Percentiles rank a stretch among this genome's conserved stretches.
Evolutionary conservation across 2,797 vertebrate species (phyloP).

Genomic region (Rhynchotus rufescens): DNA sequence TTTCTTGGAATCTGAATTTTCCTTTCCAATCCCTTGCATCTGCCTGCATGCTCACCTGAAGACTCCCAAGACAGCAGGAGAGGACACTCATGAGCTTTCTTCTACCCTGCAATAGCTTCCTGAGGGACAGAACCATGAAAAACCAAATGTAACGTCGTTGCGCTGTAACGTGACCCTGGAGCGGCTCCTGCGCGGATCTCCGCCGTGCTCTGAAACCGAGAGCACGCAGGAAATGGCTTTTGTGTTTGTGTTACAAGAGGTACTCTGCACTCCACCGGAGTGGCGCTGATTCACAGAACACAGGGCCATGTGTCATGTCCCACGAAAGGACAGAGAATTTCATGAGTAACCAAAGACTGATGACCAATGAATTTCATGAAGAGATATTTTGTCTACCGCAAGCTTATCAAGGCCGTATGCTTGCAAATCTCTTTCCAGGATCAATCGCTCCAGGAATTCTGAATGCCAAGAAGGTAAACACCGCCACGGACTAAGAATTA

Average conservation of each 20-base stretch:
- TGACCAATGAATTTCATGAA: not conserved
- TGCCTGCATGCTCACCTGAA: not conserved
- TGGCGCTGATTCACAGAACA: not conserved
- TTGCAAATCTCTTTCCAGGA: not conserved
- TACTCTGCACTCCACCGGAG: not conserved
- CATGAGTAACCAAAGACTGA: rapidly evolving
- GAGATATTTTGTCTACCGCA: not conserved
- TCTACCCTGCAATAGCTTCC: not conserved
- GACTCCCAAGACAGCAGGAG: rapidly evolving
- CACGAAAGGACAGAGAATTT: not conserved
- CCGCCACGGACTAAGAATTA: not conserved
- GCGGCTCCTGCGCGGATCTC: not conserved
- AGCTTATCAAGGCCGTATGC: not conserved
- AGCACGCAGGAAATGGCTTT: not conserved
- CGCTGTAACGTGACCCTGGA: not conserved
- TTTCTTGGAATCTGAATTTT: rapidly evolving
- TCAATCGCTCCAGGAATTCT: not conserved
- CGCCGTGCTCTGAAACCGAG: not conserved
- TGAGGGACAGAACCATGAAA: not conserved
- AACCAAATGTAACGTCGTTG: not conserved
- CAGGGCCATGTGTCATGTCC: not conserved
- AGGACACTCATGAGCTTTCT: not conserved
- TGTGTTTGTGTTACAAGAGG: not conserved
- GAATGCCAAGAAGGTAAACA: not conserved
- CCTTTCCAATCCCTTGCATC: not conserved